Evolutionary conservation across 2,888 invertebrate species (phyloP).

Genomic region (Proisotoma minuta): DNA sequence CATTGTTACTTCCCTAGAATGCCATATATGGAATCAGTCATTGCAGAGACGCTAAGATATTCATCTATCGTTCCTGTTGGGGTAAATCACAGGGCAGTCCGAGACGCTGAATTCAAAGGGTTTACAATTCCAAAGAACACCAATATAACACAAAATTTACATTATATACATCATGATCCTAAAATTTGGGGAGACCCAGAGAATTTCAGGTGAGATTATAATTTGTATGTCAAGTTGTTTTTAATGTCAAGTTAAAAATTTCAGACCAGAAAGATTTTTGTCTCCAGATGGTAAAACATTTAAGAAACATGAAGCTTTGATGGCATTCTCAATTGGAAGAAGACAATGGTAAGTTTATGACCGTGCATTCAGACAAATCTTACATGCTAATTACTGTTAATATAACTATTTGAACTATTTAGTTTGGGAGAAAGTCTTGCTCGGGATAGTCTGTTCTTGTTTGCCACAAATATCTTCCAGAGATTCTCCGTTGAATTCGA

Average conservation of each 20-base stretch:
- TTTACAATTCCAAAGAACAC: slow-evolving; percentile 24
- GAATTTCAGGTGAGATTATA: not conserved
- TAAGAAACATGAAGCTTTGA: slow-evolving; percentile 18
- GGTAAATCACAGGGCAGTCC: slow-evolving; percentile 57
- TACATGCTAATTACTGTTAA: too few relatives aligned
- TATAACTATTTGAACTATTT: too few relatives aligned
- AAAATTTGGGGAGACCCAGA: not conserved
- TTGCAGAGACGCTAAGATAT: slow-evolving; percentile 60
- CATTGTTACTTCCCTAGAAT: slow-evolving; percentile 51
- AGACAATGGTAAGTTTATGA: too few relatives aligned
- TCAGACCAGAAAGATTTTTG: slow-evolving; percentile 29
- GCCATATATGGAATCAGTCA: slow-evolving; percentile 61
- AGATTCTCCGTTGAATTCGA: too few relatives aligned
- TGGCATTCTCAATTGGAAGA: slow-evolving; percentile 22
- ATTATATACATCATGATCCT: not conserved
- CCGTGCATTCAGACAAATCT: too few relatives aligned
- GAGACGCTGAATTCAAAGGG: slow-evolving; percentile 51
- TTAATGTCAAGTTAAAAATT: slow-evolving; percentile 22
- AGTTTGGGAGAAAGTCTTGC: too few relatives aligned
- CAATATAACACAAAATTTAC: not conserved
- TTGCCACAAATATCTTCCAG: too few relatives aligned
- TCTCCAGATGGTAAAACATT: slow-evolving; percentile 19
- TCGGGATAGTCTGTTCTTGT: too few relatives aligned
- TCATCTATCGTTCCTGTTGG: slow-evolving; percentile 61
- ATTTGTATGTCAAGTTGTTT: not conserved